These are phyloP conservation scores for Nephrotoma appendiculata DNA, from an alignment of 2,888 invertebrate species.

Conservation along the genomic window DNA sequence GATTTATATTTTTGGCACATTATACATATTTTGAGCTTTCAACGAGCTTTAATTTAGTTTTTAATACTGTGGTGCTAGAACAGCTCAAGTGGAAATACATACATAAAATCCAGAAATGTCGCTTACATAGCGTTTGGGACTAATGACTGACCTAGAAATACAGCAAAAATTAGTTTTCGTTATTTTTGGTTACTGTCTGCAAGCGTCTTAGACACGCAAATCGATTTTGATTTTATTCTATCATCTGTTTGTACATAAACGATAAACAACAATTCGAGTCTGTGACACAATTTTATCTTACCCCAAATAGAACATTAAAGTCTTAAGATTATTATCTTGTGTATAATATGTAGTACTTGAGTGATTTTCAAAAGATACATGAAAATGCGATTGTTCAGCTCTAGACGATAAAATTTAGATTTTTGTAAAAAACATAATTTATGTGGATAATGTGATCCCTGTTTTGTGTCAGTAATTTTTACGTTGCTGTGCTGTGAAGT, in stretches of 20 bases:
- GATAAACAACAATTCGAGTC: not conserved
- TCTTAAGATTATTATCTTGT: not conserved
- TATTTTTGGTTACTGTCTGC: not conserved
- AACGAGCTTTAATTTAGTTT: too few relatives aligned
- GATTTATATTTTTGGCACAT: not conserved
- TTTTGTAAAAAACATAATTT: not conserved
- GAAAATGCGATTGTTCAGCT: not conserved
- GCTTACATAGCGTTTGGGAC: not conserved
- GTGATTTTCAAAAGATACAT: not conserved
- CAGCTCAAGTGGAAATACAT: not conserved
- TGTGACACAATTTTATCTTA: not conserved
- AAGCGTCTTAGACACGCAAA: not conserved
- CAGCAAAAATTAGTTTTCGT: not conserved
- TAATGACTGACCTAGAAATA: not conserved
- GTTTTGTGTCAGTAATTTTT: not conserved
- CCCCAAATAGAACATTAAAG: not conserved
- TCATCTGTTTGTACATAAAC: not conserved
- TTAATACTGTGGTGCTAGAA: not conserved
- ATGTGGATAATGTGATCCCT: not conserved
- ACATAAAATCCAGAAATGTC: not conserved
- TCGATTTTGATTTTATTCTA: not conserved
- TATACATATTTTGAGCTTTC: not conserved
- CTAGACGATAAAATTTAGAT: not conserved
- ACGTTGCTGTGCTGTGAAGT: too few relatives aligned
- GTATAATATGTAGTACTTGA: not conserved